phyloP scores from a whole-genome alignment of 2,888 invertebrate genomes.

The Metopia argyrocephala region DNA sequence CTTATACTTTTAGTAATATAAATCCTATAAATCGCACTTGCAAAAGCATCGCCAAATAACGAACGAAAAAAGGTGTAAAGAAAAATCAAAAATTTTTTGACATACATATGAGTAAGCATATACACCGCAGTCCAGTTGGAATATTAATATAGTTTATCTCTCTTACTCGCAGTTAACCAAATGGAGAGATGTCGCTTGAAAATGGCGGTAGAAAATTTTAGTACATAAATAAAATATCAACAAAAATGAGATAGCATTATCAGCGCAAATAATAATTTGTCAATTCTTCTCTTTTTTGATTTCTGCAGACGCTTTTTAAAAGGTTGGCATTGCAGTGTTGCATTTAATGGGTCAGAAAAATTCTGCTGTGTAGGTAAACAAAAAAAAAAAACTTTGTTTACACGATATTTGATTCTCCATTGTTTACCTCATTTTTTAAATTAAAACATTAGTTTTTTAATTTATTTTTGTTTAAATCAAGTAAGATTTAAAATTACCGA shows the following conservation, averaged over 20 bases:
- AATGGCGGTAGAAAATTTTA: conserved; percentile 55
- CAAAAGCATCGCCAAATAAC: conserved; percentile 58
- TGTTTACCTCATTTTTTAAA: neutral
- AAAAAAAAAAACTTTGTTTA: conserved; percentile 46
- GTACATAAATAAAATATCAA: conserved; percentile 32
- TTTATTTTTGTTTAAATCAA: no score
- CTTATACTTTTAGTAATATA: conserved; percentile 26
- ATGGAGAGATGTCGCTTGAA: conserved; percentile 33
- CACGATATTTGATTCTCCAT: conserved; percentile 26
- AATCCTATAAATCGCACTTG: conserved; percentile 59
- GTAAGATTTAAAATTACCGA: no score
- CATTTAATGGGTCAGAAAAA: conserved; percentile 58
- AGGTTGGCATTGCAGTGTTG: conserved; percentile 46
- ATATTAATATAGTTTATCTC: conserved; percentile 20
- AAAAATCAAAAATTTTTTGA: conserved; percentile 39
- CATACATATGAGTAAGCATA: conserved; percentile 53
- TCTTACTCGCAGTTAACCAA: conserved; percentile 33
- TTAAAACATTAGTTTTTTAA: no score
- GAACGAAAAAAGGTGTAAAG: conserved; percentile 59
- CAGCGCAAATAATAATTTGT: neutral
- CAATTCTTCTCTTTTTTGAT: conserved; percentile 35
- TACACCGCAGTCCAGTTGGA: conserved; percentile 28
- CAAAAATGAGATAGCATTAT: conserved; percentile 43
- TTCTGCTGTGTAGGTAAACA: conserved; percentile 14
- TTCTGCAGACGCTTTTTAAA: conserved; percentile 32